Evolutionary conservation across 35 echinoderm and acorn worm species (phyloP).

Genomic region (Anneissia japonica): DNA sequence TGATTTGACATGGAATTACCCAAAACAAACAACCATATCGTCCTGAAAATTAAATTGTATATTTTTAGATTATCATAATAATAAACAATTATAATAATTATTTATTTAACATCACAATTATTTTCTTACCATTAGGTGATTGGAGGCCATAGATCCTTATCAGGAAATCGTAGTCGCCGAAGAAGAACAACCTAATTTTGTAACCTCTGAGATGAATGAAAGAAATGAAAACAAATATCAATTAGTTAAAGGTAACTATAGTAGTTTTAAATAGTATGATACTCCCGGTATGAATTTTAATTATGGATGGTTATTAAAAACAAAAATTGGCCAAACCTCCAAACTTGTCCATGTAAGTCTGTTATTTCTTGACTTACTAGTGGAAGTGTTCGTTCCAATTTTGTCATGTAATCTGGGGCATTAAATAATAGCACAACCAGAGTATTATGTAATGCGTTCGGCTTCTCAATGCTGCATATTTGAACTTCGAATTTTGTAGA

Average conservation of each 20-base stretch:
- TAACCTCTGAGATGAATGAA: too few species aligned
- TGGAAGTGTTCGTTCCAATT: neutral
- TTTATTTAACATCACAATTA: neutral
- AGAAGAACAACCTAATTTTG: neutral
- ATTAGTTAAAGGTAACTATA: too few species aligned
- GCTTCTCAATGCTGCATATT: neutral
- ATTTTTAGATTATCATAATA: too few species aligned
- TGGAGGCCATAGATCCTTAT: slow-evolving; percentile 23
- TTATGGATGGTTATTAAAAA: too few species aligned
- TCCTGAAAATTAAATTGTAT: neutral
- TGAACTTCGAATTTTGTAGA: slow-evolving; percentile 14
- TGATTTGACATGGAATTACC: too few species aligned
- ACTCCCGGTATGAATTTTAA: too few species aligned
- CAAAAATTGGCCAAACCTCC: too few species aligned
- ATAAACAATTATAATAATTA: too few species aligned
- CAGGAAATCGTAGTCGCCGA: slow-evolving; percentile 37
- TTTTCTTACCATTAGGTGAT: slow-evolving; percentile 22
- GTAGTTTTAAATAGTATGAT: too few species aligned
- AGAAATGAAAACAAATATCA: too few species aligned
- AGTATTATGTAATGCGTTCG: slow-evolving; percentile 9
- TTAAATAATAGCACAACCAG: neutral
- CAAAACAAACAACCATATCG: neutral
- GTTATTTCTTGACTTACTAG: neutral
- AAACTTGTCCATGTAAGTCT: neutral
- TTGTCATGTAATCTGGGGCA: slow-evolving; percentile 1